Evolutionary conservation across 2,113 vertebrate genomes (phyloP).

Genomic region (Vidua chalybeata): DNA sequence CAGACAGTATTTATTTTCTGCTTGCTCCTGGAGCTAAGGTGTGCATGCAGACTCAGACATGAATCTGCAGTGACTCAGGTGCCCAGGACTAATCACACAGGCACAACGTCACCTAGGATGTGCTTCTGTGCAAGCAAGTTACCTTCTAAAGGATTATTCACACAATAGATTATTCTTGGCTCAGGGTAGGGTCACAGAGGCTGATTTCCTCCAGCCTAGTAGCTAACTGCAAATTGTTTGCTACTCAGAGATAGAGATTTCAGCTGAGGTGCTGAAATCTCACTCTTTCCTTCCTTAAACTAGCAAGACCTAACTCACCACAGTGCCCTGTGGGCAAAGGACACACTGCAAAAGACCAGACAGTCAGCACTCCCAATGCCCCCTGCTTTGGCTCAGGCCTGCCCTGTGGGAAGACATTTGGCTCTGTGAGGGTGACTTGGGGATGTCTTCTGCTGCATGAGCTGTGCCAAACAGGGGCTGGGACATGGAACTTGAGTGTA

Average conservation of each 20-base stretch:
- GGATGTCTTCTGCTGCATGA: neutral
- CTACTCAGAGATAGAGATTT: neutral
- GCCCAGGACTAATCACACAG: neutral
- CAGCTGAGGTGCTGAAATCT: neutral
- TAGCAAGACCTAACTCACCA: neutral
- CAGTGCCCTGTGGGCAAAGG: neutral
- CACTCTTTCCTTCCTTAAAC: neutral
- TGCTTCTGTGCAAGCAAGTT: neutral
- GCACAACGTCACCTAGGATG: neutral
- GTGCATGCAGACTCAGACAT: neutral
- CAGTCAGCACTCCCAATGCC: neutral
- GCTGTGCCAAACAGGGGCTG: neutral
- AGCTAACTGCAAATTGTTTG: neutral
- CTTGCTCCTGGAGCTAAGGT: neutral
- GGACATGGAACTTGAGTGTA: neutral
- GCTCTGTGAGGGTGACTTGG: neutral
- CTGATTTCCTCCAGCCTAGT: neutral
- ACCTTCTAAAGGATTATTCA: constrained; percentile 29
- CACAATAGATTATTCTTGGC: neutral
- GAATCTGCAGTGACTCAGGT: neutral
- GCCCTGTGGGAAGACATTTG: neutral
- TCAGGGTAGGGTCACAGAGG: neutral
- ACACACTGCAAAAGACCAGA: neutral
- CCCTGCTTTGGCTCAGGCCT: neutral
- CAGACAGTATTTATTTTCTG: neutral